Base-by-base conservation (phyloP, 2,888 invertebrate genomes). In the Caenorhabditis zanzibari region DNA sequence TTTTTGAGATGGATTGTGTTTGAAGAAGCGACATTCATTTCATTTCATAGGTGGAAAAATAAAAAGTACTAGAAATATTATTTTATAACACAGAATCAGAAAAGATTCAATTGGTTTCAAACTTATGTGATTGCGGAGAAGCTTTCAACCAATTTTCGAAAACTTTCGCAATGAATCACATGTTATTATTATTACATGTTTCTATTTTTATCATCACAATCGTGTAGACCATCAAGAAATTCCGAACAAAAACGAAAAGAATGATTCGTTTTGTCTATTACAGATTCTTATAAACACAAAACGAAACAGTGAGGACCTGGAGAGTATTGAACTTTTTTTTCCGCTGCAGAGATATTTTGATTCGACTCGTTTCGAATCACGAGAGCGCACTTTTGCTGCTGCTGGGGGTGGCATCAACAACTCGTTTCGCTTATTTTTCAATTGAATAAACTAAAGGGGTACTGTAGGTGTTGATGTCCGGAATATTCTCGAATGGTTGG, bases 311-410 rank as follows among this genome's bases (percentile, higher is more conserved):
- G 61, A 59, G 35, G 61, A 44, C 63, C 63, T 32, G 26, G 56
- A 54, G 49, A 63, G 49, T 52, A 28, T 52, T 54, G 75, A 63
- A 75, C 64, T 75, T 66, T 71, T 35, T 75, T 64, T 76, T 76
- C 47, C 41, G 22, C 14, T 38, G 54, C 38, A 56, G 35, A 47
- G 26, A 56, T n/a, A n/a, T 56, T 66, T 75, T 66, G 75, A 56
- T 24, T 64, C 64, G 47, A 47, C 47, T 47, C 47, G 32, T 49
- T 76, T 58, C 64, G 56, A 49, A 77, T 77, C 77, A 77, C 77
- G 77, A 77, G 77, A 77, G 77, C 71, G 77, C 59, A 69, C 77
- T 77, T 77, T 58, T 49, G 35, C 10, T 47, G 47, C 32, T 14
- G 32, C 22, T 49, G 59, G 59, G 59, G 52, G 66, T 56, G 47